Evolutionary conservation across 92 coral and sea anemone species (phyloP).

Genomic region (Palythoa heliodiscus): DNA sequence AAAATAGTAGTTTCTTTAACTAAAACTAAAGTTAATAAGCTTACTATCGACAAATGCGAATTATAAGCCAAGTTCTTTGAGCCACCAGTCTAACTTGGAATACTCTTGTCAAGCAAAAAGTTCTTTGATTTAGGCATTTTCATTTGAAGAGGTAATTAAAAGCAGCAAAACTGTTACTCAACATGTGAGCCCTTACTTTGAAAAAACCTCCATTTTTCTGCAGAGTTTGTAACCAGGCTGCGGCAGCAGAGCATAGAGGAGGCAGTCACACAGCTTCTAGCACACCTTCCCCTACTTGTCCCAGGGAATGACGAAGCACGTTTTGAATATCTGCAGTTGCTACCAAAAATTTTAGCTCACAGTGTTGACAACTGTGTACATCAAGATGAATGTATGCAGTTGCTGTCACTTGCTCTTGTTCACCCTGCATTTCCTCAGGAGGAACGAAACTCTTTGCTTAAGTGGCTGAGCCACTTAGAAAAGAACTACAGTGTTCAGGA

Average conservation of each 20-base stretch:
- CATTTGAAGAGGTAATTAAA: too few species aligned
- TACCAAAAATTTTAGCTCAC: conserved; percentile 89
- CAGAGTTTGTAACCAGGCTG: conserved; percentile 84
- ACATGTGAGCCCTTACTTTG: background rate
- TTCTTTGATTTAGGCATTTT: too few species aligned
- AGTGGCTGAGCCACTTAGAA: conserved; percentile 93
- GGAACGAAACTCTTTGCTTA: conserved; percentile 78
- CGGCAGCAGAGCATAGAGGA: conserved; percentile 80
- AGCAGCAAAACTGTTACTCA: background rate
- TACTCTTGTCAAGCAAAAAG: too few species aligned
- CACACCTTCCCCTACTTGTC: conserved; percentile 84
- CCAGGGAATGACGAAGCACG: conserved; percentile 94
- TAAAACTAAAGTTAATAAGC: too few species aligned
- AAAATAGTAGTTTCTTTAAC: too few species aligned
- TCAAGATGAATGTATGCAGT: conserved; percentile 95
- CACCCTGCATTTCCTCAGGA: conserved; percentile 97
- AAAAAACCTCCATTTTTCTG: background rate
- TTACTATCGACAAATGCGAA: too few species aligned
- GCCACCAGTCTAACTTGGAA: too few species aligned
- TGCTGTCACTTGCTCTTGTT: conserved; percentile 95
- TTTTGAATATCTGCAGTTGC: conserved; percentile 83
- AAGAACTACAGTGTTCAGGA: conserved; percentile 80
- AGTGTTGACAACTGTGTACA: conserved; percentile 86
- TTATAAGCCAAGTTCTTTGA: too few species aligned
- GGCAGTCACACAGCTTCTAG: conserved; percentile 86